Evolutionary conservation across 1,140 invertebrate species (phyloP), one percentile per base, ranked within the genome.

Genomic region (Oncopodura yosiiana): DNA sequence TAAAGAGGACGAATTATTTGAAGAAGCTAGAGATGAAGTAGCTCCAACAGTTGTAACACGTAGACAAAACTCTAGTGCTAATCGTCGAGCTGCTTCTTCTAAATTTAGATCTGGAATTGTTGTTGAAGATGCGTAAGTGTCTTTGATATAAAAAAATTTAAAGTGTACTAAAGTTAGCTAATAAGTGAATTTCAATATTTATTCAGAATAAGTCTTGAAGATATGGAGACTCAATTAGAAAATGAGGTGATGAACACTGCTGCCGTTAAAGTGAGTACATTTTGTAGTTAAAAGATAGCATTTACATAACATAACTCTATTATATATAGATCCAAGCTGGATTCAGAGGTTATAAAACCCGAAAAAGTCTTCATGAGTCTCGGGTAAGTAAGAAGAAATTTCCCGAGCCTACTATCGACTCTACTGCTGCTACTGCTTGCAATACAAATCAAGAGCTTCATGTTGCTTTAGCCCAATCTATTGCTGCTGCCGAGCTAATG

Each of bases 271-370:
- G n/a, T n/a, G n/a, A n/a, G n/a, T n/a, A n/a, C n/a, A n/a, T n/a
- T n/a, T n/a, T n/a, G n/a, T n/a, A n/a, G n/a, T n/a, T n/a, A n/a
- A n/a, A n/a, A n/a, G n/a, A n/a, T n/a, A n/a, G n/a, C n/a, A n/a
- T n/a, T n/a, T n/a, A n/a, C n/a, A n/a, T n/a, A n/a, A n/a, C n/a
- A n/a, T n/a, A n/a, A n/a, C n/a, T n/a, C n/a, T n/a, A n/a, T n/a
- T n/a, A n/a, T n/a, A n/a, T n/a, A n/a, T n/a, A n/a, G n/a, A 80
- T 80, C 44, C 78, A 81, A 66, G 77, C 78, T 2, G 73, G 75
- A 14, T 79, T 77, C 57, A 70, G 77, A 12, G 78, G 77, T 8
- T 79, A 77, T 60, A 74, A 73, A 59, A 73, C 74, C 29, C 69
- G 49, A 23, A 53, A 24, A 9, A 54, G 23, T 16, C 14, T 24